Evolutionary conservation across 2,888 invertebrate species (phyloP).

Genomic region (Ophion ventricosus): DNA sequence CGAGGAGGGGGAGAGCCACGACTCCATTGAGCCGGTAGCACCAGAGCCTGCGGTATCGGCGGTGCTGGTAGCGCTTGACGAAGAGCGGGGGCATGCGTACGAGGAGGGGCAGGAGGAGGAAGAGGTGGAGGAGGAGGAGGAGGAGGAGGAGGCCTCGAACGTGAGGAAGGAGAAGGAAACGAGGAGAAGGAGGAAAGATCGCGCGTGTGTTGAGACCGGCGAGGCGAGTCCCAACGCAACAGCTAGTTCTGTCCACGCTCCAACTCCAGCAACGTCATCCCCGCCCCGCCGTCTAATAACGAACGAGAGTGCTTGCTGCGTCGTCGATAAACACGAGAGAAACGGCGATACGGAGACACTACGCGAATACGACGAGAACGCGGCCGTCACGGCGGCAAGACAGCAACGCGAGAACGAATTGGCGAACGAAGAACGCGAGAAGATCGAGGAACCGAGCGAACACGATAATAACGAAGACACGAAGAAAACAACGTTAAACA

Average conservation of each 20-base stretch:
- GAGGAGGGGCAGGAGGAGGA: slow-evolving; percentile 63
- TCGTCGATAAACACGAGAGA: slow-evolving; percentile 67
- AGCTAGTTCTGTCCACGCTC: slow-evolving; percentile 70
- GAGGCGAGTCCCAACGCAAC: slow-evolving; percentile 54
- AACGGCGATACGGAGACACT: slow-evolving; percentile 73
- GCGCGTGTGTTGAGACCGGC: slow-evolving; percentile 66
- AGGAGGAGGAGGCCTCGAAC: slow-evolving; percentile 68
- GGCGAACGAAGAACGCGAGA: slow-evolving; percentile 45
- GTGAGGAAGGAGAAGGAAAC: slow-evolving; percentile 64
- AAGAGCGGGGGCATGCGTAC: slow-evolving; percentile 66
- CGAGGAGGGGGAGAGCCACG: slow-evolving; percentile 43
- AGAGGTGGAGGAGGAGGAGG: slow-evolving; percentile 69
- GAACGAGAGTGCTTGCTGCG: slow-evolving; percentile 25
- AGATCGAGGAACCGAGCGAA: slow-evolving; percentile 41
- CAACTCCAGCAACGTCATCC: slow-evolving; percentile 65
- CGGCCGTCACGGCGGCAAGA: slow-evolving; percentile 37
- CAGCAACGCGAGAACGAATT: slow-evolving; percentile 51
- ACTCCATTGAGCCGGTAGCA: slow-evolving; percentile 41
- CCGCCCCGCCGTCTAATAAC: slow-evolving; percentile 66
- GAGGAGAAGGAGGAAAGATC: slow-evolving; percentile 67
- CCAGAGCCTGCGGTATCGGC: slow-evolving; percentile 47
- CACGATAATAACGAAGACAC: slow-evolving; percentile 58
- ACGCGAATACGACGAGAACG: slow-evolving; percentile 64
- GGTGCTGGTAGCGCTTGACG: slow-evolving; percentile 54
- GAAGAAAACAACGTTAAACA: slow-evolving; percentile 51